Base-by-base conservation (phyloP, 1,140 invertebrate genomes). In the Caenorhabditis elegans region DNA sequence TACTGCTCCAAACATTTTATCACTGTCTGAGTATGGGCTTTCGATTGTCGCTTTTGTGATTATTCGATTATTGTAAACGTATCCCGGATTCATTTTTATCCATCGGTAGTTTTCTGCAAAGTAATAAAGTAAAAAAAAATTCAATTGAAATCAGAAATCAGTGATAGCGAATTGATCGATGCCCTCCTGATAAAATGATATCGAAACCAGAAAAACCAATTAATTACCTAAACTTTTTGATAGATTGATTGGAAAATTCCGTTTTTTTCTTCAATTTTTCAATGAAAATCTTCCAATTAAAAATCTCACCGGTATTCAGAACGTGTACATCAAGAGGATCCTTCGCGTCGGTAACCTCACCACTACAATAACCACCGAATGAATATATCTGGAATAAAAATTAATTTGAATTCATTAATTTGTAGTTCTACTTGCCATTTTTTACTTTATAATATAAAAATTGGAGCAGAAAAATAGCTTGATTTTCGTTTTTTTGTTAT, bases 321-420 rank as follows among this genome's bases (percentile, higher is more conserved):
- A 95, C 92, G 90, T 96, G 94, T 3, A 96, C 93, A 90, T 96
- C 95, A 86, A 96, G 96, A 3, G 94, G 93, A 19, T 93, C 91
- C 49, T 91, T 92, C 3, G 90, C 90, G 43, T 91, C 90, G 90
- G 94, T 95, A 87, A 94, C 93, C 87, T 94, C 93, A 24, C 92
- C 93, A 3, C 94, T 94, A 87, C 94, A 95, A 88, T 95, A 97
- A 22, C 95, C 95, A 26, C 95, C 95, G 91, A 97, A 97, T 0
- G 94, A 95, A 89, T 93, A 96, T 76, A 97, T 95, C 86, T 93
- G 93, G 19, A 81, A 75, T 46, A 17, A 47, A 11, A 15, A n/a
- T n/a, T n/a, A n/a, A n/a, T n/a, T n/a, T n/a, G n/a, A n/a, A n/a
- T n/a, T n/a, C n/a, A n/a, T n/a, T n/a, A n/a, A n/a, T n/a, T n/a